Conservation (phyloP, 2,888 invertebrate genomes). For the Synergus laeviventris region DNA sequence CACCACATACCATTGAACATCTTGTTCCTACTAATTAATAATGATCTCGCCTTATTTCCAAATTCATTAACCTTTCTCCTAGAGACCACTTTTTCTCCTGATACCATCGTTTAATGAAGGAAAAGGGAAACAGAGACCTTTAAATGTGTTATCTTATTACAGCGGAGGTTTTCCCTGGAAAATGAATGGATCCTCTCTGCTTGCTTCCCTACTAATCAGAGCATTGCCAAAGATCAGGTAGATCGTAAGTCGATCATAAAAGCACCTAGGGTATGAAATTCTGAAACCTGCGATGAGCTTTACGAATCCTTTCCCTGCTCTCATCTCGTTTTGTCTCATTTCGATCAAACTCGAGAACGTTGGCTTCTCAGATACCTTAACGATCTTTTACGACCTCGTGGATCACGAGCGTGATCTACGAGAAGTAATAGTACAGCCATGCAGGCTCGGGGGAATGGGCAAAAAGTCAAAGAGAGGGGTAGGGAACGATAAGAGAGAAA, state of each 20-base stretch:
- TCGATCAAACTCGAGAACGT: slow-evolving; percentile 28
- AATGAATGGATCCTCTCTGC: slow-evolving; percentile 2
- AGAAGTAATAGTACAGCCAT: slow-evolving; percentile 57
- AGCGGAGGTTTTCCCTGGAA: background rate
- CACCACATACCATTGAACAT: slow-evolving; percentile 23
- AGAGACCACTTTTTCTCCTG: background rate
- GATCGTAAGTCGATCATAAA: slow-evolving; percentile 13
- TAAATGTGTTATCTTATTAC: too few relatives aligned
- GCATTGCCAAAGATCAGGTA: background rate
- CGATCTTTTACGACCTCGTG: slow-evolving; percentile 53
- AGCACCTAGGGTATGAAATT: slow-evolving; percentile 24
- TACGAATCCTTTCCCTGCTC: slow-evolving; percentile 22
- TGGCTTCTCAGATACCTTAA: slow-evolving; percentile 41
- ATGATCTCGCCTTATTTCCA: background rate
- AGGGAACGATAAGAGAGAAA: slow-evolving; percentile 46
- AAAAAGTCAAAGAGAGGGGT: slow-evolving; percentile 49
- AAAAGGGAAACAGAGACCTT: too few relatives aligned
- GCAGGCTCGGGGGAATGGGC: slow-evolving; percentile 50
- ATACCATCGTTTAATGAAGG: too few relatives aligned
- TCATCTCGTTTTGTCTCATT: slow-evolving; percentile 37
- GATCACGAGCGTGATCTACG: slow-evolving; percentile 62
- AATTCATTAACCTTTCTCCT: background rate
- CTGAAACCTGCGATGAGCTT: slow-evolving; percentile 36
- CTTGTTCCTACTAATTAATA: slow-evolving; percentile 27
- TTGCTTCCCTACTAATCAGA: background rate